Conservation (phyloP, 92 coral and sea anemone species). For the Siderastrea radians region DNA sequence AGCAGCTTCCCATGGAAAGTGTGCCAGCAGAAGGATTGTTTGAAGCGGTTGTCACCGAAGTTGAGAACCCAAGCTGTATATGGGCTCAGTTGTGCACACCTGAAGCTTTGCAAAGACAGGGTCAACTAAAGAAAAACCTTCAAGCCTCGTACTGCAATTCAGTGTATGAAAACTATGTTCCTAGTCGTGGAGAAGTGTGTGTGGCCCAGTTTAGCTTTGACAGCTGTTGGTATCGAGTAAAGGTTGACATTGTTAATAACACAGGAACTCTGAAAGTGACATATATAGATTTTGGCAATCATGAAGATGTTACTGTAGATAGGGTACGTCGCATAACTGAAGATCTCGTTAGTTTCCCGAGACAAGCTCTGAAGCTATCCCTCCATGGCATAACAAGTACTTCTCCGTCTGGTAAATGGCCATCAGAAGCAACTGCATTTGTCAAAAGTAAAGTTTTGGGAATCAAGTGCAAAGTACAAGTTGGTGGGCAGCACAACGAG, state of each 20-base stretch:
- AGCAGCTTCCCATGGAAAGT: slow-evolving; percentile 67
- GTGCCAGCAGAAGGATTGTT: slow-evolving; percentile 50
- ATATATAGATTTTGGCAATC: slow-evolving; percentile 94
- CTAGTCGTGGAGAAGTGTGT: slow-evolving; percentile 86
- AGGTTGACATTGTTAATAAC: slow-evolving; percentile 80
- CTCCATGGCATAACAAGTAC: slow-evolving; percentile 65
- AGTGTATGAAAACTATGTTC: slow-evolving; percentile 74
- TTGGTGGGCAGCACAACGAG: slow-evolving; percentile 40
- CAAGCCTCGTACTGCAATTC: slow-evolving; percentile 68
- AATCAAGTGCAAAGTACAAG: slow-evolving; percentile 62
- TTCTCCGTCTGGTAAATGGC: slow-evolving; percentile 68
- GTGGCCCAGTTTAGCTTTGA: slow-evolving; percentile 88
- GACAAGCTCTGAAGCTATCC: slow-evolving; percentile 85
- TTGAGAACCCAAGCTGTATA: slow-evolving; percentile 78
- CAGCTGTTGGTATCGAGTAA: slow-evolving; percentile 86
- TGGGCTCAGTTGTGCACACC: slow-evolving; percentile 81
- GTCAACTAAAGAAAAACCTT: slow-evolving; percentile 53
- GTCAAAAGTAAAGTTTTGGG: slow-evolving; percentile 74
- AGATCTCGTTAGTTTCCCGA: slow-evolving; percentile 71
- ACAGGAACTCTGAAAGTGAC: slow-evolving; percentile 82
- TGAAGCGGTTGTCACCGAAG: slow-evolving; percentile 75
- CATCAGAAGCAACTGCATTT: slow-evolving; percentile 61
- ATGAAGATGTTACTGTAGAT: slow-evolving; percentile 81
- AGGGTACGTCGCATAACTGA: slow-evolving; percentile 80
- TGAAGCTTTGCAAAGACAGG: slow-evolving; percentile 66